phyloP scores from a whole-genome alignment of 2,797 vertebrate genomes.

The Pantherophis alleghaniensis region DNA sequence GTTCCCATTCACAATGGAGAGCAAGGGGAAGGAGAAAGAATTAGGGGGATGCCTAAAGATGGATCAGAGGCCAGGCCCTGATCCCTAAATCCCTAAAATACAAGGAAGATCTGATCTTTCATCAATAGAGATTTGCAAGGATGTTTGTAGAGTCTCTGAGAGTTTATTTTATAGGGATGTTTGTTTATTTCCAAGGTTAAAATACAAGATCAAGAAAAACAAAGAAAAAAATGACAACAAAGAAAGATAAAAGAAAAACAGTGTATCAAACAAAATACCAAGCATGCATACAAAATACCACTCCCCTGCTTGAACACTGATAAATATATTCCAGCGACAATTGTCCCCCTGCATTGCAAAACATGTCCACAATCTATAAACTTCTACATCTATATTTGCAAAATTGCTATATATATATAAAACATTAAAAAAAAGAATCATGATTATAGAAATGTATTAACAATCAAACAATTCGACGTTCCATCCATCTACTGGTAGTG shows the following conservation, averaged over 20 bases:
- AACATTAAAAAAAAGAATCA: not conserved
- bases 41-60: constrained; percentile 14
- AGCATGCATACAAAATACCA: not conserved
- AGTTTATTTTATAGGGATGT: not conserved
- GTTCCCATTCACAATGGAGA: constrained; percentile 42
- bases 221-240: not conserved
- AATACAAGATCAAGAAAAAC: not conserved
- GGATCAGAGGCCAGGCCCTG: not conserved
- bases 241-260: not conserved
- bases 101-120: not conserved
- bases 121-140: not conserved
- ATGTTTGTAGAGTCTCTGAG: too few species aligned
- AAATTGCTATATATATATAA: not conserved
- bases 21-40: constrained; percentile 24
- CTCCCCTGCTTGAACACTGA: not conserved
- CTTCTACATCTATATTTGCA: not conserved
- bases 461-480: not conserved
- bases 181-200: not conserved
- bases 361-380: not conserved
- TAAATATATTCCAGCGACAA: not conserved
- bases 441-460: not conserved
- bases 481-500: not conserved
- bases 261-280: not conserved
- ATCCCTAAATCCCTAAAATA: not conserved
- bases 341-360: not conserved